A percentile compares a stretch with the other conserved stretches of the same genome.
These are phyloP conservation scores for Theonella swinhoei DNA, from an alignment of 37 sponge, comb jelly and placozoan species.

Conservation along the genomic window DNA sequence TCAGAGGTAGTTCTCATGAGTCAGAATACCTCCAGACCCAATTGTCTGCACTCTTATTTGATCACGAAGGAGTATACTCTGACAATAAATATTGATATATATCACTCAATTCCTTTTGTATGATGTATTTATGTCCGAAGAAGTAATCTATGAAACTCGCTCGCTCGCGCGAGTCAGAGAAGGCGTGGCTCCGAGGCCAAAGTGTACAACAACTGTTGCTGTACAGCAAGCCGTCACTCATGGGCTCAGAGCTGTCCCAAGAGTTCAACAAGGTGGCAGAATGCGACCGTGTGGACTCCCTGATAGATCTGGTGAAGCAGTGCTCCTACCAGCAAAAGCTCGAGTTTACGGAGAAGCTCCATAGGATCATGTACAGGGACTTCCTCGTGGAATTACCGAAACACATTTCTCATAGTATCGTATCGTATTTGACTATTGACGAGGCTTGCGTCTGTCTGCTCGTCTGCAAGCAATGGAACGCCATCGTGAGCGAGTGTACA, in stretches of 20 bases:
- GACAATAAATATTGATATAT: slow-evolving; percentile 16
- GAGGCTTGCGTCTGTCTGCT: slow-evolving; percentile 30
- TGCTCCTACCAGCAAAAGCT: slow-evolving; percentile 54
- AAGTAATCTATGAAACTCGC: too few relatives aligned
- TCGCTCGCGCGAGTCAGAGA: too few relatives aligned
- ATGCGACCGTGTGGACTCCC: not conserved
- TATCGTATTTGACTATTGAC: slow-evolving; percentile 25
- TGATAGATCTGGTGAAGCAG: slow-evolving; percentile 27
- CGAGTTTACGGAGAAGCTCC: slow-evolving; percentile 17
- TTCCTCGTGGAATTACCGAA: slow-evolving; percentile 36
- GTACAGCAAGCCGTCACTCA: too few relatives aligned
- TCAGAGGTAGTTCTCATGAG: not conserved
- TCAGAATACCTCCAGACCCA: slow-evolving; percentile 5
- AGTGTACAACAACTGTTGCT: too few relatives aligned
- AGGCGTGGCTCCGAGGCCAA: too few relatives aligned
- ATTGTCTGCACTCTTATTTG: slow-evolving; percentile 31
- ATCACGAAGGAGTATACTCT: slow-evolving; percentile 36
- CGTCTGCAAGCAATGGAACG: slow-evolving; percentile 58
- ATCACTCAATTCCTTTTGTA: too few relatives aligned
- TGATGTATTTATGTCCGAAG: too few relatives aligned
- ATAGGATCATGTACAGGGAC: slow-evolving; percentile 37
- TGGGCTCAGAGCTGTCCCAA: not conserved
- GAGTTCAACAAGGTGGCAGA: slow-evolving; percentile 22
- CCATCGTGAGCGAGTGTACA: slow-evolving; percentile 9
- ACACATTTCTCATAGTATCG: slow-evolving; percentile 6